These are phyloP conservation scores for Merops nubicus DNA, from an alignment of 2,113 vertebrate genomes.

Conservation along the genomic window DNA sequence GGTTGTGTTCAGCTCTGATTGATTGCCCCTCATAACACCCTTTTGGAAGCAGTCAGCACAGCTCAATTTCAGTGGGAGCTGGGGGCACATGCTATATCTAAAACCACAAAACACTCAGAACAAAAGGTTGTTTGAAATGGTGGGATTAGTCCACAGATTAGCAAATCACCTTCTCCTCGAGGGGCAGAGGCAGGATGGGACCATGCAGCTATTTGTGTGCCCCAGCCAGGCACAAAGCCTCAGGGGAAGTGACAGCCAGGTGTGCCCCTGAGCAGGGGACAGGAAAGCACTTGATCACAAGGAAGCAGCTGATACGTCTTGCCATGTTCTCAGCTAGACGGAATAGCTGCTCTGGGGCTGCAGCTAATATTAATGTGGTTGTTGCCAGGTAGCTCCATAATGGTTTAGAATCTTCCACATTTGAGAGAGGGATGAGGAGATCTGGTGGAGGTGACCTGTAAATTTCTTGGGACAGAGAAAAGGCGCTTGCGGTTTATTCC, in stretches of 20 bases:
- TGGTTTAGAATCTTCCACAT: background rate
- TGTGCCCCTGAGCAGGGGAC: background rate
- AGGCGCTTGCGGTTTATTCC: background rate
- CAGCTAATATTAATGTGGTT: background rate
- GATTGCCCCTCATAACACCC: background rate
- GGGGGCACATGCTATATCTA: fast-evolving
- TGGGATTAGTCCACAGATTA: background rate
- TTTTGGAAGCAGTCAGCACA: background rate
- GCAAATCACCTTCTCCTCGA: background rate
- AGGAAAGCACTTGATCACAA: background rate
- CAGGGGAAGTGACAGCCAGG: background rate
- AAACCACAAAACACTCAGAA: background rate
- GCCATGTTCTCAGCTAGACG: background rate
- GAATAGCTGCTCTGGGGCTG: background rate
- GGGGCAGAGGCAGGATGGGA: background rate
- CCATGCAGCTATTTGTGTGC: background rate
- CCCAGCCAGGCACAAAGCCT: background rate
- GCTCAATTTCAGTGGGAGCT: background rate
- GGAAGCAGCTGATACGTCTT: background rate
- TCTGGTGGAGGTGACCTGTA: background rate
- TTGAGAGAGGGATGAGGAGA: background rate
- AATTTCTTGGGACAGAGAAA: background rate
- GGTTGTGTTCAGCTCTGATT: background rate
- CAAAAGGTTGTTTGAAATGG: background rate
- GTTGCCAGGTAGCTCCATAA: background rate